Evolutionary conservation across 1,140 invertebrate species (phyloP), one percentile per base, ranked within the genome.

Genomic region (Tenebrio molitor): DNA sequence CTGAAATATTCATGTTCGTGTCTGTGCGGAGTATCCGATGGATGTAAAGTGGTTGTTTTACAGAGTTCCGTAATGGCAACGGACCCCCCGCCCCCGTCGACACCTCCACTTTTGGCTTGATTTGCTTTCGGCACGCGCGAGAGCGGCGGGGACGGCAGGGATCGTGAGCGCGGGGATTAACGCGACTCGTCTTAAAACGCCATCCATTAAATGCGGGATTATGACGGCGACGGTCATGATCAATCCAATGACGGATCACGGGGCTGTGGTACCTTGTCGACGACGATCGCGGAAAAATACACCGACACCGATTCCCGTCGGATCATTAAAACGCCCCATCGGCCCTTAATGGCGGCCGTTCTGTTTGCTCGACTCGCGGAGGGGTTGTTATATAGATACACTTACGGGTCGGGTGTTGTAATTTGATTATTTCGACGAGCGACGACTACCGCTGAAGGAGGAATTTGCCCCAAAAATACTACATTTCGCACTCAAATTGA

Each of bases 1-100:
- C 62, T 72, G 64, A 72, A 67, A 72, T 72, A 72, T 72, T 72
- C 70, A 72, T 72, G 70, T 72, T 72, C 70, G 70, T 72, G 70
- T 72, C 70, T 64, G 39, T 63, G 44, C 44, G 17, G 70, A 46
- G 63, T 72, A 72, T 66, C 63, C 63, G 63, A 72, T 67, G 70
- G 70, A 72, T 72, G 70, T 72, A 67, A 72, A 72, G 70, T 65
- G 70, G 70, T 72, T 72, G 62, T 72, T 65, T 65, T 65, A 44
- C 42, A 65, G 34, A 67, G 50, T 58, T 72, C 44, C 62, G 62
- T 72, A 72, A 66, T 66, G 69, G 69, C 69, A 71, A 65, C n/a
- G 62, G 33, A 5, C 62, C 34, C 62, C 19, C n/a, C 62, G 10
- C 46, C 68, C 68, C 68, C 46, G 50, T 41, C 68, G 36, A 33